A percentile compares a stretch with the other conserved stretches of the same genome.
Conservation (phyloP, 2,113 vertebrate species). For the Notothenia rossii region DNA sequence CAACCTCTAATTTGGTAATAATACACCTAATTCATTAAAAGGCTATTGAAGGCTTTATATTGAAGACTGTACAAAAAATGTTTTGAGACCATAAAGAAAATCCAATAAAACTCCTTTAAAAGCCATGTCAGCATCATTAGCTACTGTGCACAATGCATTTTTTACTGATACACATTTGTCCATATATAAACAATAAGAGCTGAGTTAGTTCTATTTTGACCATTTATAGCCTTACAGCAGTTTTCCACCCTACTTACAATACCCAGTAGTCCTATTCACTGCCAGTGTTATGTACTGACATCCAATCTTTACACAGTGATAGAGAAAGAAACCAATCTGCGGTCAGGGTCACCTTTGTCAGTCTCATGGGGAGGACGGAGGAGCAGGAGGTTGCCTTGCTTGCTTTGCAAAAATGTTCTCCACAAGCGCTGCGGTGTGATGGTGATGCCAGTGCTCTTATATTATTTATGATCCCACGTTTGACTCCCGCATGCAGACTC, state of each 20-base stretch:
- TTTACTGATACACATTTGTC: not conserved
- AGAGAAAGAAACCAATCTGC: not conserved
- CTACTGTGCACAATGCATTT: not conserved
- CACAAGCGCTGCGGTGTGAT: not conserved
- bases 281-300: not conserved
- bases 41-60: not conserved
- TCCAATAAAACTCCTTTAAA: not conserved
- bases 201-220: not conserved
- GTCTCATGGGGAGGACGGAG: not conserved
- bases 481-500: not conserved
- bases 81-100: not conserved
- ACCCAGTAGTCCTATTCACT: conserved; percentile 20
- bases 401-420: not conserved
- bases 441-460: conserved; percentile 8
- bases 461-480: conserved; percentile 14
- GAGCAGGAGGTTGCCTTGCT: not conserved
- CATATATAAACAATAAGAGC: not conserved
- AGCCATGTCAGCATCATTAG: not conserved
- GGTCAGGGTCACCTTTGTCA: not conserved
- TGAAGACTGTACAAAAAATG: not conserved
- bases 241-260: conserved; percentile 27
- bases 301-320: not conserved
- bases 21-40: not conserved
- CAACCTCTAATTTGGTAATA: not conserved
- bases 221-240: not conserved